Conservation (phyloP, 2,888 invertebrate species). For the Cephus runcator region DNA sequence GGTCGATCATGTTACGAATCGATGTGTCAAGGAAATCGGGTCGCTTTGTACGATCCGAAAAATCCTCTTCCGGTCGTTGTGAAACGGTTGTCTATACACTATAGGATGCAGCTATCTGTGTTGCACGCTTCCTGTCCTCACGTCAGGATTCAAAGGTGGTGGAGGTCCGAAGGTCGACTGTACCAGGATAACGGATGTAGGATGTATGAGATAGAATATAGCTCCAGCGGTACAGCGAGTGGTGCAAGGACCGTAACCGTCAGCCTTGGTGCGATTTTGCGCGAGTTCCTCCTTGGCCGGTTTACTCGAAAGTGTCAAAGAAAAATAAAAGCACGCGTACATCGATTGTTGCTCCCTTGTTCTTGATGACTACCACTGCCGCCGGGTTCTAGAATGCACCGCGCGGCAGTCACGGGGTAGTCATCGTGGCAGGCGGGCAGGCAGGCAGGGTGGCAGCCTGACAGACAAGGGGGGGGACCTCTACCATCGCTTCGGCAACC, state of each 20-base stretch:
- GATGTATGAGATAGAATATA: background rate
- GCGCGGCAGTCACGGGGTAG: background rate
- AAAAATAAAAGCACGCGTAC: background rate
- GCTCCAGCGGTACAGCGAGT: background rate
- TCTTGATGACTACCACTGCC: background rate
- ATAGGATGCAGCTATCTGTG: background rate
- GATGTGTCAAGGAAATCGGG: background rate
- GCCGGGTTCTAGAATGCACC: background rate
- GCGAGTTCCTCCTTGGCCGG: background rate
- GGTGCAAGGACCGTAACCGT: background rate
- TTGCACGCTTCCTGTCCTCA: background rate
- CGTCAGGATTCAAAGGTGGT: background rate
- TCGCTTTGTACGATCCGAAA: background rate
- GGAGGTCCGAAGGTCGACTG: background rate
- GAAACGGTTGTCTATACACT: background rate
- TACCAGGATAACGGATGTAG: background rate
- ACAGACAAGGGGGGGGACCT: slow-evolving; percentile 1
- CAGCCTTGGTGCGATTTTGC: background rate
- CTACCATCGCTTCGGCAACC: slow-evolving; percentile 34
- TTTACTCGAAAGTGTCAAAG: background rate
- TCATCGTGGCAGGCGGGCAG: slow-evolving; percentile 10
- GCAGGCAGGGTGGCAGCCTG: slow-evolving; percentile 15
- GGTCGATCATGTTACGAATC: background rate
- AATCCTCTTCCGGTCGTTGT: background rate
- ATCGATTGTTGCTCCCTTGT: background rate